Conservation (phyloP, 2,797 vertebrate species). For the Coilia nasus region DNA sequence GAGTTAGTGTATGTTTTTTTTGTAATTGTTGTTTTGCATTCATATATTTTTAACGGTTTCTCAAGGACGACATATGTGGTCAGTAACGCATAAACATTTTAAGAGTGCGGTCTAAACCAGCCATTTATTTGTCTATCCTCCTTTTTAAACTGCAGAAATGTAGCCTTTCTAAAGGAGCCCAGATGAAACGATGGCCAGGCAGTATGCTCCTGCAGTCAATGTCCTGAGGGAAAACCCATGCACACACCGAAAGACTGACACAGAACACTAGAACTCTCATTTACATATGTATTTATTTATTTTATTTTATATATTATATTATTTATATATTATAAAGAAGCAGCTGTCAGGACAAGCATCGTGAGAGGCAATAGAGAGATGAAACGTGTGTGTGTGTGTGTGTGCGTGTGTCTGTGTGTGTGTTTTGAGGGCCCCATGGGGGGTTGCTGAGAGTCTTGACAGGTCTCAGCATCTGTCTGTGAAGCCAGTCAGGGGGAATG, state of each 20-base stretch:
- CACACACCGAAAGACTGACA: not conserved
- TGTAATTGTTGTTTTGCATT: not conserved
- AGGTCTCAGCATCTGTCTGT: slow-evolving; percentile 14
- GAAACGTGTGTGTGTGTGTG: not conserved
- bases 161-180: not conserved
- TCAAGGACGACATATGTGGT: not conserved
- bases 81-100: not conserved
- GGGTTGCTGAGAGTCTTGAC: slow-evolving; percentile 6
- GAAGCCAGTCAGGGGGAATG: slow-evolving; percentile 39
- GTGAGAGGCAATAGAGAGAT: slow-evolving; percentile 42
- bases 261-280: not conserved
- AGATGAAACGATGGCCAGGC: not conserved
- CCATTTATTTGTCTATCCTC: not conserved
- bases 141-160: not conserved
- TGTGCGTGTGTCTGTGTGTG: not conserved
- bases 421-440: slow-evolving; percentile 13
- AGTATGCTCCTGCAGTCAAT: not conserved
- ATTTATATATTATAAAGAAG: slow-evolving; percentile 32
- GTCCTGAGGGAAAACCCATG: not conserved
- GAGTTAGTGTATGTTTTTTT: not conserved
- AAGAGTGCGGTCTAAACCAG: not conserved
- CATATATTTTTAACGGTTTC: not conserved
- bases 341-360: slow-evolving; percentile 34
- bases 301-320: slow-evolving; percentile 28
- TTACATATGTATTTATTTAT: slow-evolving; percentile 20